Conservation (phyloP, 2,888 invertebrate species). For the Cacoxenus indagator region DNA sequence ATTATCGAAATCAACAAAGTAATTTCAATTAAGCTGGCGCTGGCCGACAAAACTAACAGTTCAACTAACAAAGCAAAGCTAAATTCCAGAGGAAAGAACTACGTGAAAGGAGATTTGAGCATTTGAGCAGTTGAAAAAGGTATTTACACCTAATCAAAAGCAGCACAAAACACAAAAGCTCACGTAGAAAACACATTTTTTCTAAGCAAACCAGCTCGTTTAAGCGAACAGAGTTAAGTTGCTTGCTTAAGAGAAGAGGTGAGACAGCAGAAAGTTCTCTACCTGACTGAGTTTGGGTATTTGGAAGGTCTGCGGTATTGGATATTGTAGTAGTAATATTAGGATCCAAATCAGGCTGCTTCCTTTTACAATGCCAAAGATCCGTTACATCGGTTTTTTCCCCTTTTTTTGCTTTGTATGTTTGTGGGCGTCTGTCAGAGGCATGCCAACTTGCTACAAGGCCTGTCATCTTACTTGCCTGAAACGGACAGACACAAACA, state of each 20-base stretch:
- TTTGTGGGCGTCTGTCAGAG: background rate
- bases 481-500: constrained; percentile 30
- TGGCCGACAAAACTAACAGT: background rate
- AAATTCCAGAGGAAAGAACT: background rate
- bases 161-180: background rate
- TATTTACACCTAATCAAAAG: constrained; percentile 10
- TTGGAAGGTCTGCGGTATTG: too few species aligned
- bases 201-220: background rate
- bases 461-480: constrained; percentile 30
- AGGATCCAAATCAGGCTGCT: background rate
- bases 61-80: background rate
- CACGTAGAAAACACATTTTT: constrained; percentile 18
- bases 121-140: background rate
- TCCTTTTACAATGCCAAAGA: background rate
- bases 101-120: background rate
- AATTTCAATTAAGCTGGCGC: background rate
- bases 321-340: too few species aligned
- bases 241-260: background rate
- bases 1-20: background rate
- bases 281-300: too few species aligned
- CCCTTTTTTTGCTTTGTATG: background rate
- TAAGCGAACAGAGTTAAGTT: background rate
- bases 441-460: constrained; percentile 23
- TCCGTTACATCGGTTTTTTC: constrained; percentile 2
- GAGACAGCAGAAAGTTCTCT: background rate